phyloP scores from a whole-genome alignment of 2,888 invertebrate species.

The Epinotia ramella region DNA sequence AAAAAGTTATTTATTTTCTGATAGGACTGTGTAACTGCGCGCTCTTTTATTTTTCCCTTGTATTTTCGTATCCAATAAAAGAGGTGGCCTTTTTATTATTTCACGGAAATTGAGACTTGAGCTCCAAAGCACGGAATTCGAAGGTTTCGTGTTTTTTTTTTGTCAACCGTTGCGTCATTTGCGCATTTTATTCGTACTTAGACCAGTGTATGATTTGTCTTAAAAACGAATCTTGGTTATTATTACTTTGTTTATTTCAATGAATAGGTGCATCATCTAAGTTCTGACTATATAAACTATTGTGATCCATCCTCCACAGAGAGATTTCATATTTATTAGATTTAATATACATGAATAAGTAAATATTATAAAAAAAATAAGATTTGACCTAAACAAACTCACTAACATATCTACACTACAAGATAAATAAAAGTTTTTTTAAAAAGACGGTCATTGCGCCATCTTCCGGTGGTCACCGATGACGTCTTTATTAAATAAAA shows the following conservation, averaged over 20 bases:
- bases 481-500: no score
- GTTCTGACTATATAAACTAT: no score
- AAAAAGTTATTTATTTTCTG: conserved; percentile 82
- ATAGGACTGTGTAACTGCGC: conserved; percentile 81
- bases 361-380: no score
- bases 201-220: neutral
- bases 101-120: conserved; percentile 75
- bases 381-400: no score
- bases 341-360: no score
- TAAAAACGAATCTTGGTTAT: neutral
- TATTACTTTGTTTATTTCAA: neutral
- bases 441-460: no score
- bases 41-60: conserved; percentile 66
- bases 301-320: no score
- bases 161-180: conserved; percentile 4
- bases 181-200: conserved; percentile 4
- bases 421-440: no score
- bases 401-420: no score
- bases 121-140: conserved; percentile 53
- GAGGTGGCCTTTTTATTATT: conserved; percentile 76
- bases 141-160: conserved; percentile 11
- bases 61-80: conserved; percentile 79
- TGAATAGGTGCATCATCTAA: neutral
- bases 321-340: no score
- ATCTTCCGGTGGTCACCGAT: neutral